Base-by-base conservation (phyloP, 2,113 vertebrate genomes). In the Scomber colias region DNA sequence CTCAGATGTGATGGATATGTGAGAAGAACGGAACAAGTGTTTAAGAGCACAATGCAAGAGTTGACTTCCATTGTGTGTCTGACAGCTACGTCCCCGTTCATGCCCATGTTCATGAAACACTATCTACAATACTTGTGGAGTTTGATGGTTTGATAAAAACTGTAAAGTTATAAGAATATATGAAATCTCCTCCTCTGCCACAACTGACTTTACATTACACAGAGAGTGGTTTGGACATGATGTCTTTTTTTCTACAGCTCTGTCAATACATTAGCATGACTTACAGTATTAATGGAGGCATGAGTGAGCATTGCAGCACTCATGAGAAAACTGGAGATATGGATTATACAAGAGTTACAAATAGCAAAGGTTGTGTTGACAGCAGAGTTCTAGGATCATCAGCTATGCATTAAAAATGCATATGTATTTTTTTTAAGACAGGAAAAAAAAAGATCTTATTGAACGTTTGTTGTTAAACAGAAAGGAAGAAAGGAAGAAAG, bases 331-430 rank as follows among this genome's bases (percentile, higher is more conserved):
- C 27, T 31, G 72, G 56, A 85, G 76, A 68, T 73, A 49, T 82
- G 77, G 64, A 87, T 63, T 63, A 75, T 79, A 84, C 77, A 83
- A 71, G 75, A 73, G 68, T 71, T 83, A 81, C 57, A 65, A 64
- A 81, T 46, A 76, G 57, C 57, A 79, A 72, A 59, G 30, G 50
- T 53, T 12, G 61, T 72, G 71, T 10, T 55, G 75, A 88, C 45
- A 49, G 64, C 54, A 55, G 80, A 77, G 70, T 35, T 71, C 75
- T 75, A 66, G 40, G 60, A 64, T 74, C 53, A 71, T 67, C 68
- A 57, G 74, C 71, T 86, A 71, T 55, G 82, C 71, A 79, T 79
- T 59, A 3, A 76, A 74, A 75, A 85, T 83, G 63, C 75, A 82
- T 62, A n/a, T 49, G 68, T 46, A 66, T 50, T 82, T 80, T 14